phyloP scores from a whole-genome alignment of 2,888 invertebrate genomes.

The Drosophila atroscutellata region DNA sequence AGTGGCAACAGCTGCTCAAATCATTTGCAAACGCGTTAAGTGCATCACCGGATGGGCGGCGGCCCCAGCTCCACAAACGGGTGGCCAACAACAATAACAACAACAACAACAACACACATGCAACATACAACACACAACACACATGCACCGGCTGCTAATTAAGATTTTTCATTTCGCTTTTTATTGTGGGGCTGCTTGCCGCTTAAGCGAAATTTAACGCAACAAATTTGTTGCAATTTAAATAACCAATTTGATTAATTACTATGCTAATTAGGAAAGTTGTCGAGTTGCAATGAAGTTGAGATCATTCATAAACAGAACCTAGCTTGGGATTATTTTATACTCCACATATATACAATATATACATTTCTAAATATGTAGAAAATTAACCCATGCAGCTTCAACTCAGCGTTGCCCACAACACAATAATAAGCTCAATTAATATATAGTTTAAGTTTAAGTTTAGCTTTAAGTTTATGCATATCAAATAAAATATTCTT shows the following conservation, averaged over 20 bases:
- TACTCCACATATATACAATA: no score
- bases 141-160: constrained; percentile 46
- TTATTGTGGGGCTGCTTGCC: constrained; percentile 38
- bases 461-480: background rate
- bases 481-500: background rate
- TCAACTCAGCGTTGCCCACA: background rate
- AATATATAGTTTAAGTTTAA: background rate
- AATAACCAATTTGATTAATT: constrained; percentile 3
- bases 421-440: constrained; percentile 4
- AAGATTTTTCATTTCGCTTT: constrained; percentile 56
- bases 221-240: constrained; percentile 44
- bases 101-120: background rate
- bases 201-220: constrained; percentile 4
- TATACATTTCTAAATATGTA: background rate
- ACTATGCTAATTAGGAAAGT: constrained; percentile 15
- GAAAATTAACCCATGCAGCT: background rate
- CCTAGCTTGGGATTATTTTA: background rate
- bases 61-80: constrained; percentile 41
- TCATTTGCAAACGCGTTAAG: constrained; percentile 77
- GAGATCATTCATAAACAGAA: background rate
- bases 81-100: constrained; percentile 27
- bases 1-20: constrained; percentile 65
- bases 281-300: constrained; percentile 1
- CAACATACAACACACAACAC: constrained; percentile 15
- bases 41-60: constrained; percentile 75